Evolutionary conservation across 2,113 vertebrate species (phyloP).

Genomic region (Calypte anna): DNA sequence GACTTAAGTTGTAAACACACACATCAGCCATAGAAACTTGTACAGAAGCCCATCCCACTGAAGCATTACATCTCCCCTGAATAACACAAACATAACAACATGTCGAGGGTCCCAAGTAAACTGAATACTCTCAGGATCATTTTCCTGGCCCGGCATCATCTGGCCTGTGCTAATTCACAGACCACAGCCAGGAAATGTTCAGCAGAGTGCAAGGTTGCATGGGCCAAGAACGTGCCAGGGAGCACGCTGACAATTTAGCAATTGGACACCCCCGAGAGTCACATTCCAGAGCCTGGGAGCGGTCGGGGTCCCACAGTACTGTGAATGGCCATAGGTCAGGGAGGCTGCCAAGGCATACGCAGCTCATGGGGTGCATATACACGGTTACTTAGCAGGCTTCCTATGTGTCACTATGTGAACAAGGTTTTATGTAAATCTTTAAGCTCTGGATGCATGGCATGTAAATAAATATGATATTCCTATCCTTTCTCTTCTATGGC

Average conservation of each 20-base stretch:
- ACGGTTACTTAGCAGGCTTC: not conserved
- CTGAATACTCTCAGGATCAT: not conserved
- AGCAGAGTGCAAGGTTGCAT: accelerated
- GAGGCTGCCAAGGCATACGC: accelerated
- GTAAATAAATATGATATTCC: not conserved
- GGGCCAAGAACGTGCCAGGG: constrained; percentile 50
- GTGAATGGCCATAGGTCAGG: accelerated
- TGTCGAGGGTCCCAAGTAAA: not conserved
- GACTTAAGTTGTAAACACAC: not conserved
- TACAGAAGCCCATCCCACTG: not conserved
- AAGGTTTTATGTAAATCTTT: not conserved
- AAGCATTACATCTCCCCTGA: not conserved
- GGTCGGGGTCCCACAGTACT: not conserved
- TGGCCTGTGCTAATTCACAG: not conserved
- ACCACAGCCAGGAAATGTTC: not conserved
- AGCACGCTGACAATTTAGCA: not conserved
- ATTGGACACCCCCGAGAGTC: not conserved
- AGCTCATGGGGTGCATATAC: not conserved
- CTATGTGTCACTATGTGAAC: accelerated
- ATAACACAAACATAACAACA: not conserved
- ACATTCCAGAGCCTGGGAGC: not conserved
- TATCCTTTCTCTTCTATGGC: not conserved
- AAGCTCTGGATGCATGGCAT: not conserved
- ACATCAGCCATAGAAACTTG: not conserved
- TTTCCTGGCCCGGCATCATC: not conserved